phyloP scores from a whole-genome alignment of 1,140 invertebrate species.

The Samia ricini region DNA sequence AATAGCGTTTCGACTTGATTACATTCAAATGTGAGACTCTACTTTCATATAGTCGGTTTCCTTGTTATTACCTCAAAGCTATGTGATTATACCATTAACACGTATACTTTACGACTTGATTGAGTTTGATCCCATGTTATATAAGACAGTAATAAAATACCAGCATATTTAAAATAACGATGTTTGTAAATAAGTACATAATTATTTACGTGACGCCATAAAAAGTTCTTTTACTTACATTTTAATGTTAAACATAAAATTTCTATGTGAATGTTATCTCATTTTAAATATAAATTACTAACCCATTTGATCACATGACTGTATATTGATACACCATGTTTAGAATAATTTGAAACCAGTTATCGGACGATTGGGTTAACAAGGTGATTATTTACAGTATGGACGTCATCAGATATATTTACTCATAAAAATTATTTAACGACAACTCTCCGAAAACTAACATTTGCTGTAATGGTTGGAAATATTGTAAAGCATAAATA shows the following conservation, averaged over 20 bases:
- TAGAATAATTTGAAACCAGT: conserved; percentile 37
- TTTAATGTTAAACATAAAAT: conserved; percentile 36
- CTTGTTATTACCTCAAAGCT: conserved; percentile 17
- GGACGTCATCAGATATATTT: conserved; percentile 24
- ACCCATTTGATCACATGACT: conserved; percentile 22
- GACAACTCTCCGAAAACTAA: conserved; percentile 27
- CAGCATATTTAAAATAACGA: conserved; percentile 26
- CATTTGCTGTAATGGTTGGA: conserved; percentile 30
- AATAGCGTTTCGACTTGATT: conserved; percentile 28
- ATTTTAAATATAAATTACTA: conserved; percentile 47
- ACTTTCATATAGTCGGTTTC: conserved; percentile 20
- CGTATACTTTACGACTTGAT: conserved; percentile 30
- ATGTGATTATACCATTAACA: conserved; percentile 29
- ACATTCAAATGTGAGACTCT: conserved; percentile 19
- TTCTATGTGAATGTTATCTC: conserved; percentile 34
- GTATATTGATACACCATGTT: conserved; percentile 24
- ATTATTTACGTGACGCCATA: conserved; percentile 29
- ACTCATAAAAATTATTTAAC: conserved; percentile 31
- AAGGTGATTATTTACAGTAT: conserved; percentile 34
- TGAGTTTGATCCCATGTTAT: conserved; percentile 24
- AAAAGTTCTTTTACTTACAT: conserved; percentile 25
- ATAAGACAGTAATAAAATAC: conserved; percentile 22
- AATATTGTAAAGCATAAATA: conserved; percentile 12
- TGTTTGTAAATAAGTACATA: conserved; percentile 33
- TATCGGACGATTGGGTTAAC: conserved; percentile 36